Percentiles rank a stretch among this genome's conserved stretches.
Evolutionary conservation across 2,888 invertebrate genomes (phyloP).

Genomic region (Linhomoeus sp.): DNA sequence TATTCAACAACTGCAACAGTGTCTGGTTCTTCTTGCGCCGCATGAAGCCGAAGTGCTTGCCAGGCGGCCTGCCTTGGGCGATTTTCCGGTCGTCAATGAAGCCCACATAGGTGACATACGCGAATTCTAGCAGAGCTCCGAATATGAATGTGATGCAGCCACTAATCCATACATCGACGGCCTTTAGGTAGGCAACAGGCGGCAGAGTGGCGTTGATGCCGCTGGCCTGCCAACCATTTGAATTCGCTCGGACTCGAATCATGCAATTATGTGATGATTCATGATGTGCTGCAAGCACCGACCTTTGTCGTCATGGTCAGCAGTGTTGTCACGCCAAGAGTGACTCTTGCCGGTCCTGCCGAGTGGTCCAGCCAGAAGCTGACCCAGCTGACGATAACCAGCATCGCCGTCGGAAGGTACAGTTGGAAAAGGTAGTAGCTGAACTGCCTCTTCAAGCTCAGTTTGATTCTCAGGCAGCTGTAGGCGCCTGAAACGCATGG

Average conservation of each 20-base stretch:
- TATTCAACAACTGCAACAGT: too few species aligned
- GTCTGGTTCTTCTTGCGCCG: too few species aligned
- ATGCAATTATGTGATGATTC: neutral
- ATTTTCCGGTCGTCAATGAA: too few species aligned
- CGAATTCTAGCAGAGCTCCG: neutral
- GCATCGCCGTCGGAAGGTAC: constrained; percentile 38
- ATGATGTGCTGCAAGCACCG: constrained; percentile 65
- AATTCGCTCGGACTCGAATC: neutral
- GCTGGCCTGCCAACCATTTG: neutral
- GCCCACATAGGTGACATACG: neutral
- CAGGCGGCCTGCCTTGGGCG: too few species aligned
- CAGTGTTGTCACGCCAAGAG: constrained; percentile 75
- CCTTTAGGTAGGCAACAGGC: neutral
- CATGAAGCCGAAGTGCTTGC: too few species aligned
- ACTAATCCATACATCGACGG: neutral
- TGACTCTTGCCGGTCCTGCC: constrained; percentile 77
- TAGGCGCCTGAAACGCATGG: neutral
- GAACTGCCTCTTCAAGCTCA: neutral
- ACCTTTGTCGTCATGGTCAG: constrained; percentile 90
- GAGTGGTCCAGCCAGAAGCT: constrained; percentile 87
- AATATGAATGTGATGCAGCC: neutral
- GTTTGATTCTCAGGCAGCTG: neutral
- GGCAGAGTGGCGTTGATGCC: neutral
- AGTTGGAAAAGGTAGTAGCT: neutral
- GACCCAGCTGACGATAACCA: constrained; percentile 90